These are phyloP conservation scores for Xiphophorus couchianus DNA, from an alignment of 2,113 vertebrate genomes.

Conservation along the genomic window DNA sequence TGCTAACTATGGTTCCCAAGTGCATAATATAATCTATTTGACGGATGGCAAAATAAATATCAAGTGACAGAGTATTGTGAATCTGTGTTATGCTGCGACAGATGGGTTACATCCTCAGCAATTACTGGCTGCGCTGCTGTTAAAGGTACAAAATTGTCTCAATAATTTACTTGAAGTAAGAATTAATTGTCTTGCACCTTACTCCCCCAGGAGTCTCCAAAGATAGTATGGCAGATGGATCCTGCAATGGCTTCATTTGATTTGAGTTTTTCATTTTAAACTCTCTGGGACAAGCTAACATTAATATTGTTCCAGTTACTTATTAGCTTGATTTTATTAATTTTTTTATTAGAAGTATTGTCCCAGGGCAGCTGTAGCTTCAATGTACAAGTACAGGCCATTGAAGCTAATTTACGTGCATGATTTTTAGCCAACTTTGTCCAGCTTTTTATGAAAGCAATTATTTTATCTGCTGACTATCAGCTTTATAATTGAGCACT, in stretches of 20 bases:
- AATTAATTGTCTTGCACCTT: slow-evolving; percentile 25
- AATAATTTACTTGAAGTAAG: slow-evolving; percentile 41
- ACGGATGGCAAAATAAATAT: slow-evolving; percentile 62
- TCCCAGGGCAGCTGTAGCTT: too few species aligned
- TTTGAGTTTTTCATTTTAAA: slow-evolving; percentile 33
- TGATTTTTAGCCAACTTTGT: slow-evolving; percentile 5
- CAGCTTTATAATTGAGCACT: slow-evolving; percentile 38
- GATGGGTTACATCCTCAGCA: slow-evolving; percentile 49
- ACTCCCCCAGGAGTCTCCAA: slow-evolving; percentile 33
- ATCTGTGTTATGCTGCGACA: slow-evolving; percentile 41
- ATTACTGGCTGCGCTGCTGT: slow-evolving; percentile 57
- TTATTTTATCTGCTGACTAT: slow-evolving; percentile 39
- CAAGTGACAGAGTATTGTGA: slow-evolving; percentile 44
- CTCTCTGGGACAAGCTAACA: slow-evolving; percentile 28
- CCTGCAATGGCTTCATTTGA: slow-evolving; percentile 8
- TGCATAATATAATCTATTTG: slow-evolving; percentile 32
- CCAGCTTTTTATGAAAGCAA: slow-evolving; percentile 21
- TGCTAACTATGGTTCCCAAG: slow-evolving; percentile 35
- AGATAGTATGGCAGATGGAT: slow-evolving; percentile 44
- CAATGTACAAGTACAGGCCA: background rate
- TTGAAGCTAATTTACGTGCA: slow-evolving; percentile 12
- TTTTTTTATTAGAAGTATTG: too few species aligned
- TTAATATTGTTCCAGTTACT: slow-evolving; percentile 12
- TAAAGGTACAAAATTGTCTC: slow-evolving; percentile 40
- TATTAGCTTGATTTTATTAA: too few species aligned